Conservation (phyloP, 2,888 invertebrate genomes). For the Laothoe populi region DNA sequence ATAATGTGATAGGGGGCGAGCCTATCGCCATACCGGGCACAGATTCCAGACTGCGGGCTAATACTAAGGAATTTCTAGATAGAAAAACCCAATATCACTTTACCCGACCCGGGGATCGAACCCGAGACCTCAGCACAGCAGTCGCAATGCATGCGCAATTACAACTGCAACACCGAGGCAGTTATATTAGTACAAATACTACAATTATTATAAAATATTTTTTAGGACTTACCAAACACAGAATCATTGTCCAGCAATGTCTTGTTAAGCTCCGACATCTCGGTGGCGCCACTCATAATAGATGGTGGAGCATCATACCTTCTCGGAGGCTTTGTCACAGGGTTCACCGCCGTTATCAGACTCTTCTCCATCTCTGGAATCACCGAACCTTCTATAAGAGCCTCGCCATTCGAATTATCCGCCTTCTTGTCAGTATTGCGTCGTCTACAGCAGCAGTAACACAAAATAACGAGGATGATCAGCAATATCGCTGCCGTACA, state of each 20-base stretch:
- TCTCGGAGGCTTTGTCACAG: constrained; percentile 92
- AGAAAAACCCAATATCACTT: too few relatives aligned
- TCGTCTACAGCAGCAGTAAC: constrained; percentile 84
- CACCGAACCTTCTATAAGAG: constrained; percentile 90
- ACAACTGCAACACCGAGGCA: too few relatives aligned
- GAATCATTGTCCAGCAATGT: constrained; percentile 92
- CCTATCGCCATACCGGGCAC: too few relatives aligned
- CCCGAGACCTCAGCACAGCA: too few relatives aligned
- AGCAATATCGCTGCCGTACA: constrained; percentile 79
- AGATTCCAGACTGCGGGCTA: too few relatives aligned
- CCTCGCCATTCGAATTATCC: constrained; percentile 86
- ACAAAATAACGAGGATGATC: constrained; percentile 77
- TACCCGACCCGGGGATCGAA: too few relatives aligned
- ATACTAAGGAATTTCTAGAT: too few relatives aligned
- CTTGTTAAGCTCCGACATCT: constrained; percentile 92
- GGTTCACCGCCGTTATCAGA: constrained; percentile 92
- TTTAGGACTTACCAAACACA: constrained; percentile 87
- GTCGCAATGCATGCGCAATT: too few relatives aligned
- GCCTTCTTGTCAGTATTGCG: constrained; percentile 83
- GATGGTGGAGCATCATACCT: constrained; percentile 90
- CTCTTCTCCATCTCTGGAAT: constrained; percentile 94
- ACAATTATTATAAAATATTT: background rate
- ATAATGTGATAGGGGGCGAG: too few relatives aligned
- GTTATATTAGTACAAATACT: too few relatives aligned
- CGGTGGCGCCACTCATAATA: constrained; percentile 89